A percentile compares a stretch with the other conserved stretches of the same genome.
Evolutionary conservation across 2,113 vertebrate genomes (phyloP).

Genomic region (Emydura subglobosa): DNA sequence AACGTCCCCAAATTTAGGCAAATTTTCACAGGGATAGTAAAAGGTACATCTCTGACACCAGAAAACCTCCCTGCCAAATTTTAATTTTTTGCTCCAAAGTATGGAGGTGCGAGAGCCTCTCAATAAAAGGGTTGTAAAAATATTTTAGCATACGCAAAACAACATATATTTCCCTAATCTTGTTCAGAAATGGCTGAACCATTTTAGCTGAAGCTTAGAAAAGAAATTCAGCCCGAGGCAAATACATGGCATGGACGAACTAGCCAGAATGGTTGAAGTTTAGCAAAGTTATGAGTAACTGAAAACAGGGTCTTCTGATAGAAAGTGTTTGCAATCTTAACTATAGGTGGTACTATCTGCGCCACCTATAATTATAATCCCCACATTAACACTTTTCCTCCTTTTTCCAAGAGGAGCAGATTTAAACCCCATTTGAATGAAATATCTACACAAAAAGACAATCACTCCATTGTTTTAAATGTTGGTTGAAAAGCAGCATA

Average conservation of each 20-base stretch:
- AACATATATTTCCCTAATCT: not conserved
- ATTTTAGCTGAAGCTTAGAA: not conserved
- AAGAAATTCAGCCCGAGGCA: not conserved
- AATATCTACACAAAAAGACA: not conserved
- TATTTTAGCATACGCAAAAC: not conserved
- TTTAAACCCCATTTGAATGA: not conserved
- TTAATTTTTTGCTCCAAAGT: not conserved
- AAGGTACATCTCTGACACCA: no score
- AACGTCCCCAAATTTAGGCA: not conserved
- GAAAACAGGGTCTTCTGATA: not conserved
- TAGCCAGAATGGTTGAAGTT: no score
- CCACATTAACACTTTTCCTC: not conserved
- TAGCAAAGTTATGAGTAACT: not conserved
- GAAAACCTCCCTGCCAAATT: not conserved
- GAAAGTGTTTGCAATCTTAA: not conserved
- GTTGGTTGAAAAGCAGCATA: not conserved
- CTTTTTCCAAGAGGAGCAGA: not conserved
- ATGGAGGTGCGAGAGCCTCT: not conserved
- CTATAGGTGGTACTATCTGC: not conserved
- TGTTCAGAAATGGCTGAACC: accelerated
- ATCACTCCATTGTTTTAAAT: not conserved
- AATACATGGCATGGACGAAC: no score
- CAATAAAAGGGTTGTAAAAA: not conserved
- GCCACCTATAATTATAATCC: no score
- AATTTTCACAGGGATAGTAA: no score